A percentile compares a stretch with the other conserved stretches of the same genome.
These are phyloP conservation scores for Octonoba sinensis DNA, from an alignment of 2,888 invertebrate species.

Conservation along the genomic window DNA sequence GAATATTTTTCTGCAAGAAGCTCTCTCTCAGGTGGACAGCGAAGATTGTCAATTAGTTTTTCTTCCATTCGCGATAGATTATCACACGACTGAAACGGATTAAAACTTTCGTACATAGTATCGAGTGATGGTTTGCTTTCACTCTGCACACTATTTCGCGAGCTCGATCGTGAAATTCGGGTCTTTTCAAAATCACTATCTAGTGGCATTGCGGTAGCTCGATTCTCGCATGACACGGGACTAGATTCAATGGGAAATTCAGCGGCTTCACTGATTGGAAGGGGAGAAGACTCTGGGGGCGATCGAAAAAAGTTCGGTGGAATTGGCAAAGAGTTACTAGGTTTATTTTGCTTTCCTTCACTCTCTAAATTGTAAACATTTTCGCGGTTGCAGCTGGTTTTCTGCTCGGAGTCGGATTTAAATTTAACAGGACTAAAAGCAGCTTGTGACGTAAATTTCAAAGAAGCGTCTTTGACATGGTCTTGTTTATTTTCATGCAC, in stretches of 20 bases:
- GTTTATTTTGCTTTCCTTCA: conserved; percentile 2
- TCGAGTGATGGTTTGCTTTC: conserved; percentile 12
- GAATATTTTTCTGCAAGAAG: background rate
- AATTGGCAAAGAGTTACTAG: conserved; percentile 43
- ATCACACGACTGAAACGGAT: conserved; percentile 50
- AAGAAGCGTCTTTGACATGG: conserved; percentile 1
- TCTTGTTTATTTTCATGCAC: conserved; percentile 12
- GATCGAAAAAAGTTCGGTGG: conserved; percentile 12
- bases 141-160: conserved; percentile 34
- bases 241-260: background rate
- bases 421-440: conserved; percentile 24
- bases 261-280: background rate
- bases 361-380: conserved; percentile 49
- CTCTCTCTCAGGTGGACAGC: conserved; percentile 1
- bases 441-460: conserved; percentile 27
- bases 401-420: conserved; percentile 14
- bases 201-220: background rate
- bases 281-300: too few relatives aligned
- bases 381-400: conserved; percentile 16
- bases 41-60: conserved; percentile 45
- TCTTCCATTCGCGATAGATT: conserved; percentile 54
- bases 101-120: background rate
- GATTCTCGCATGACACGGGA: background rate
- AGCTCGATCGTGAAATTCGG: conserved; percentile 38
- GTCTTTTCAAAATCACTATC: conserved; percentile 11